Conservation (phyloP, 2,113 vertebrate genomes). For the Paradisaea rubra region DNA sequence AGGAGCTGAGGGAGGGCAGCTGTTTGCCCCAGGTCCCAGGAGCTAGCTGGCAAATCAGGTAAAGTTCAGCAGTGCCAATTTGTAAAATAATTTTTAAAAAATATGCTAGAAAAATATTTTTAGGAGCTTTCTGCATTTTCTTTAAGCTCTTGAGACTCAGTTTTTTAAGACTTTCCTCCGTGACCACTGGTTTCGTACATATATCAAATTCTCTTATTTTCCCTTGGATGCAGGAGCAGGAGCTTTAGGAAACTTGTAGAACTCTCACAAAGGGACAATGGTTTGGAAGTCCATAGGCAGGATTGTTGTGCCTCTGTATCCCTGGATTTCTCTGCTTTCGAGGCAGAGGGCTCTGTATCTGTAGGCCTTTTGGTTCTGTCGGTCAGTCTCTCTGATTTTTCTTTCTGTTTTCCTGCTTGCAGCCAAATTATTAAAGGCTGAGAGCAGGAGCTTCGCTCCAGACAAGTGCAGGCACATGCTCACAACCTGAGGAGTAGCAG, state of each 20-base stretch:
- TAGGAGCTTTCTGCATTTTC: neutral
- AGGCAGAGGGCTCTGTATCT: neutral
- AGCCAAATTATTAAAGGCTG: neutral
- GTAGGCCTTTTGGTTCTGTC: neutral
- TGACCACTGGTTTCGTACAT: neutral
- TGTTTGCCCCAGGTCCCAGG: neutral
- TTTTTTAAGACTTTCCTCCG: fast-evolving
- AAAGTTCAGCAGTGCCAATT: neutral
- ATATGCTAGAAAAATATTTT: neutral
- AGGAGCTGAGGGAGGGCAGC: neutral
- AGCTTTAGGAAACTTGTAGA: neutral
- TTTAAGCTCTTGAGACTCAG: neutral
- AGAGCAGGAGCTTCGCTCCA: neutral
- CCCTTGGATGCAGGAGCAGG: neutral
- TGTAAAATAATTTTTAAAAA: neutral
- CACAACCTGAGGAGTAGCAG: slow-evolving; percentile 18
- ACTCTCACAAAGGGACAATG: fast-evolving
- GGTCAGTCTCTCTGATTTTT: fast-evolving
- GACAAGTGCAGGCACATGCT: slow-evolving; percentile 11
- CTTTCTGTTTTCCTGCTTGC: neutral
- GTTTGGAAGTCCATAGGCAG: neutral
- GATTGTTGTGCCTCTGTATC: neutral
- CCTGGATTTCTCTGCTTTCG: neutral
- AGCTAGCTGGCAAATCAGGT: neutral
- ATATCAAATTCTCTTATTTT: neutral